Percentiles rank a stretch among this genome's conserved stretches.
Conservation (phyloP, 2,888 invertebrate species). For the Buathra laborator region DNA sequence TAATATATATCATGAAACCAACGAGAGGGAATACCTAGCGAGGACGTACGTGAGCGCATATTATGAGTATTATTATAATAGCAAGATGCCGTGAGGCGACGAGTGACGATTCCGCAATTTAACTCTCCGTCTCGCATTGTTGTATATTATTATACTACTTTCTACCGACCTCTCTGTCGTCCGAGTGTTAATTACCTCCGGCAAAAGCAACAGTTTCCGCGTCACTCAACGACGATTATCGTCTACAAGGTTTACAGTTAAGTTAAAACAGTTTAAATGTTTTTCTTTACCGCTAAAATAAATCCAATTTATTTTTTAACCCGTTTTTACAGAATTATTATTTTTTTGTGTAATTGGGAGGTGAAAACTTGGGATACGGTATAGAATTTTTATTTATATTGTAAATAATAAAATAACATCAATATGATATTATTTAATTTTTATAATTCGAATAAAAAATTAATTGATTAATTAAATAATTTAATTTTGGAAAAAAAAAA, state of each 20-base stretch:
- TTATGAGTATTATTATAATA: conserved; percentile 17
- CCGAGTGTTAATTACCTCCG: conserved; percentile 3
- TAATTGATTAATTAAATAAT: too few relatives aligned
- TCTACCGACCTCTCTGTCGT: too few relatives aligned
- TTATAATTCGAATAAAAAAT: too few relatives aligned
- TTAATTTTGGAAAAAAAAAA: too few relatives aligned
- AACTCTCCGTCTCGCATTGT: neutral
- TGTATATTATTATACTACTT: conserved; percentile 18
- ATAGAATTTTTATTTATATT: too few relatives aligned
- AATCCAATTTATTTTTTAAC: too few relatives aligned
- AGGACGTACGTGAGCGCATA: conserved; percentile 16
- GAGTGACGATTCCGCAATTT: conserved; percentile 32
- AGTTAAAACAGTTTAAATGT: neutral
- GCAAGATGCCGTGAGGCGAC: conserved; percentile 8
- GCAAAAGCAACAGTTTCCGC: neutral
- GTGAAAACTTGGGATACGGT: too few relatives aligned
- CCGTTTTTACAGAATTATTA: too few relatives aligned
- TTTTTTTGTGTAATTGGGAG: neutral
- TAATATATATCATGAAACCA: neutral
- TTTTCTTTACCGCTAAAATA: neutral
- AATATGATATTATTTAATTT: too few relatives aligned
- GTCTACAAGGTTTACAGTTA: neutral
- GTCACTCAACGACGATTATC: neutral
- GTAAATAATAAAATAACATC: too few relatives aligned
- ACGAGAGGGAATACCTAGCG: neutral